Evolutionary conservation across 2,888 invertebrate species (phyloP), one percentile per base, ranked within the genome.

Genomic region (Philopedon plagiatum): DNA sequence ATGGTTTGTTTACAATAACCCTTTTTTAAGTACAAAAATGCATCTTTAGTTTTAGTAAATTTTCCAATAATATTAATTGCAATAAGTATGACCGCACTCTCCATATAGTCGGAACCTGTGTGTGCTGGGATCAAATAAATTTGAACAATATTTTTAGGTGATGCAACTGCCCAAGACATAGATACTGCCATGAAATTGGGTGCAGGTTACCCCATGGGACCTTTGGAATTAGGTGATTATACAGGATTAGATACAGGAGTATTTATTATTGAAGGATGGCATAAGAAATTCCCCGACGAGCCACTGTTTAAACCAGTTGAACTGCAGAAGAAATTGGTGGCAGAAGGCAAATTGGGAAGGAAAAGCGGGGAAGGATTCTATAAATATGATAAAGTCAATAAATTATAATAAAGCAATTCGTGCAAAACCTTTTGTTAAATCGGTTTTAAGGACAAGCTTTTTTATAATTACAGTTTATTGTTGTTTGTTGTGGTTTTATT

Each of bases 121-220:
- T 34, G 8, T 7, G 32, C 32, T 34, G 7, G 11, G 32, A 23
- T 49, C 11, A 49, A 49, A n/a, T n/a, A n/a, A n/a, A n/a, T n/a
- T n/a, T n/a, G n/a, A 39, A 15, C 13, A 18, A 32, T n/a, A 62
- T 37, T 73, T 76, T 19, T 82, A 90, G 91, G 91, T 26, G 92
- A 92, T 83, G 92, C 92, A 0, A 87, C 91, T 1, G 89, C 91
- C 0, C 85, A 88, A 73, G 96, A 97, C 84, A 93, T 97, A 69
- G 96, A 97, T 80, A 91, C 89, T 7, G 96, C 95, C 0, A 96
- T 96, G 96, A 95, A 95, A 83, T 86, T 96, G 0, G 96, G 96
- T 3, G 94, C 95, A 8, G 93, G 94, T 0, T 91, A 95, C 84
- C 96, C 96, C 3, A 96, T 96, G 95, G 96, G 96, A 4, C 96